Evolutionary conservation across 2,797 vertebrate species (phyloP), one percentile per base, ranked within the genome.

Genomic region (Orestias chungarensis): DNA sequence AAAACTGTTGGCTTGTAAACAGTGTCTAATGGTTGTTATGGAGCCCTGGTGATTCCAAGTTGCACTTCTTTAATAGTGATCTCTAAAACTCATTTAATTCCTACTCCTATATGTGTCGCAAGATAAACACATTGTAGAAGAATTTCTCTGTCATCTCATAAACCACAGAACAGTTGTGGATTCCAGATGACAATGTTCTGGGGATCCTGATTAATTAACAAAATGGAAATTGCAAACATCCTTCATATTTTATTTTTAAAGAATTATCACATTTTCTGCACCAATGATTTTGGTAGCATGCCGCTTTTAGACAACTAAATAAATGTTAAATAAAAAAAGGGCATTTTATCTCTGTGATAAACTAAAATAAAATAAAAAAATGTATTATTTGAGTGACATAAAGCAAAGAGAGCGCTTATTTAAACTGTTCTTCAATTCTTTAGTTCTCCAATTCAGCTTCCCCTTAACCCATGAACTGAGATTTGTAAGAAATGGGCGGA

Each of bases 381-480:
- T 12, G 49, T 31, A 17, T 31, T 33, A 8, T 18, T 17, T n/a
- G 33, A 59, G 33, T 35, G 18, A 8, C 31, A 35, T 35, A 12
- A 40, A 15, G 20, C 57, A 3, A 12, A 1, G 35, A 38, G 31
- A 11, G 33, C 2, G 4, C 4, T 38, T 18, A 61, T 23, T 6
- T n/a, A n/a, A n/a, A n/a, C n/a, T n/a, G n/a, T n/a, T n/a, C n/a
- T n/a, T n/a, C n/a, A n/a, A n/a, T n/a, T n/a, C n/a, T n/a, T n/a
- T n/a, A n/a, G n/a, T 43, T 49, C 54, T 75, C 18, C 64, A 67
- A 64, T 71, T 72, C 66, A 86, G 70, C 73, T 43, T 57, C n/a
- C 17, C 52, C 55, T 29, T 10, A 57, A 8, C 66, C 42, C 66
- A 70, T 59, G 76, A 54, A 65, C 64, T 80, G 12, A 69, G 71